Conservation (phyloP, 2,888 invertebrate genomes). For the Macrophya alboannulata region DNA sequence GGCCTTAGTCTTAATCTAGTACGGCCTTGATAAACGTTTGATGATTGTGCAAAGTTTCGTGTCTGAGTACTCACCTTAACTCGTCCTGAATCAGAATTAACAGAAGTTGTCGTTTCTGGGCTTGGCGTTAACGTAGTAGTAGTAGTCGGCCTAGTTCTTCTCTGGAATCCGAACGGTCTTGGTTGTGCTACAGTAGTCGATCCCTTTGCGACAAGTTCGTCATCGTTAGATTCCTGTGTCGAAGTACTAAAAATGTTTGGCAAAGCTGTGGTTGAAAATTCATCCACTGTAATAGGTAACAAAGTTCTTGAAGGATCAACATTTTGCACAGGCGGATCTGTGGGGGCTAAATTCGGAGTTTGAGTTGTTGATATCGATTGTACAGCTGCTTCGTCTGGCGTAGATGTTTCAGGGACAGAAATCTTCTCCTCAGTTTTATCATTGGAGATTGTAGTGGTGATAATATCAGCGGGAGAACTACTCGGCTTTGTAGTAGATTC, state of each 20-base stretch:
- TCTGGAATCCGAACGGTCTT: slow-evolving; percentile 81
- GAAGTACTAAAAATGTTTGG: slow-evolving; percentile 67
- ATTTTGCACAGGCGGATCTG: slow-evolving; percentile 64
- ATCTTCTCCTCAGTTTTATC: slow-evolving; percentile 64
- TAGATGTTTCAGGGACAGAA: slow-evolving; percentile 41
- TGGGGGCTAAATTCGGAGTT: slow-evolving; percentile 64
- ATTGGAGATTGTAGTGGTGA: slow-evolving; percentile 38
- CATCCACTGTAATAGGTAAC: slow-evolving; percentile 66
- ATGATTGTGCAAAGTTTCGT: slow-evolving; percentile 76
- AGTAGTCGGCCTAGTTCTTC: slow-evolving; percentile 79
- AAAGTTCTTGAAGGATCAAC: slow-evolving; percentile 60
- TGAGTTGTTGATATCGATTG: slow-evolving; percentile 62
- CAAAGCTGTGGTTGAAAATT: slow-evolving; percentile 74
- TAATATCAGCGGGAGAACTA: not conserved
- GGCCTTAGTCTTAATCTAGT: slow-evolving; percentile 65
- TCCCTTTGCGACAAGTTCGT: slow-evolving; percentile 61
- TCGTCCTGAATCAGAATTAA: slow-evolving; percentile 68
- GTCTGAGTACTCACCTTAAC: slow-evolving; percentile 77
- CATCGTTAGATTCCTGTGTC: slow-evolving; percentile 43
- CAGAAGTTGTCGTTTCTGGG: slow-evolving; percentile 65
- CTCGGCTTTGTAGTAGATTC: slow-evolving; percentile 33
- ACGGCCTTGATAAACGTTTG: slow-evolving; percentile 68
- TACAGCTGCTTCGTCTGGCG: slow-evolving; percentile 37
- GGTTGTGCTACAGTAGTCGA: slow-evolving; percentile 80
- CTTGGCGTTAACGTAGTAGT: slow-evolving; percentile 65